phyloP scores from a whole-genome alignment of 1,140 invertebrate genomes.

The Rhopalosiphum padi region DNA sequence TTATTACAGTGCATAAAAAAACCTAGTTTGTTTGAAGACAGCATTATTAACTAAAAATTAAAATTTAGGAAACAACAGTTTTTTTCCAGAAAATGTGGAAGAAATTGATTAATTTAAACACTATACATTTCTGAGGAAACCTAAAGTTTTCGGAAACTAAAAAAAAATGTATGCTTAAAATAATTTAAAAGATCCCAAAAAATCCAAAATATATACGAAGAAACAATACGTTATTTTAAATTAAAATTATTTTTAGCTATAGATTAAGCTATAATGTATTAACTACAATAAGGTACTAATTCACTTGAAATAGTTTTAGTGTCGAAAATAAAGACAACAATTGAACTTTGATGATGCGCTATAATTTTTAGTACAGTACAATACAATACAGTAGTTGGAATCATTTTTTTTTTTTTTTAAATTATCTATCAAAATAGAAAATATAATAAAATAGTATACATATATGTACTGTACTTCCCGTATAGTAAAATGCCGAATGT shows the following conservation, averaged over 20 bases:
- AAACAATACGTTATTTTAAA: neutral
- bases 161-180: neutral
- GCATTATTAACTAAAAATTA: neutral
- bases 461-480: neutral
- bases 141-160: too few relatives aligned
- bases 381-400: neutral
- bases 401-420: too few relatives aligned
- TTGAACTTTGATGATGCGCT: neutral
- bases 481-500: neutral
- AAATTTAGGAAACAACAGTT: neutral
- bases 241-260: neutral
- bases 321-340: neutral
- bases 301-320: neutral
- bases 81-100: neutral
- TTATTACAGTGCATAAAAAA: neutral
- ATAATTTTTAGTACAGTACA: too few relatives aligned
- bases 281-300: neutral
- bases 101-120: neutral
- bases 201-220: neutral
- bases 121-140: too few relatives aligned
- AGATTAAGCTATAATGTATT: too few relatives aligned
- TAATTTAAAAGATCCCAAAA: neutral
- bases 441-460: neutral
- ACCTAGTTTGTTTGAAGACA: neutral
- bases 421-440: neutral